These are phyloP conservation scores for Thamnophis sirtalis DNA, from an alignment of 2,113 vertebrate species.

Conservation along the genomic window DNA sequence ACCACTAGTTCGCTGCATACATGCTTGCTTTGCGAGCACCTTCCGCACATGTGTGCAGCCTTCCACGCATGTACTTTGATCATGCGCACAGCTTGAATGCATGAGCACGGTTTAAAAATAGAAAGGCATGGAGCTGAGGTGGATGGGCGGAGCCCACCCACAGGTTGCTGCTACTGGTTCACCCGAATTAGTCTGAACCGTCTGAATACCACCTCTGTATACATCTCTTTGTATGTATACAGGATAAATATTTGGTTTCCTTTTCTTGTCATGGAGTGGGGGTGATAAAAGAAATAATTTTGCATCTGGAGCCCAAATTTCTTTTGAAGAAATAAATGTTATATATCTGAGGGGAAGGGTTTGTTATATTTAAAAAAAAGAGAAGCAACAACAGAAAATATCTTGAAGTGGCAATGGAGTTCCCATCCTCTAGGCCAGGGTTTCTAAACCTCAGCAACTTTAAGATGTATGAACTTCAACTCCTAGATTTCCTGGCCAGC, in stretches of 20 bases:
- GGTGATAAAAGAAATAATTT: background rate
- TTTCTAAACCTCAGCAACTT: background rate
- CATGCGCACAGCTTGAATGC: too few species aligned
- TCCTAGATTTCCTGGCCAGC: background rate
- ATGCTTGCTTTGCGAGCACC: too few species aligned
- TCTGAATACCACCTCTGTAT: background rate
- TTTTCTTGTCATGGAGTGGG: background rate
- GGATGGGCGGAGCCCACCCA: too few species aligned
- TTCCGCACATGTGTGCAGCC: too few species aligned
- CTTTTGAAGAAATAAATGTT: background rate
- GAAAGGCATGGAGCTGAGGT: too few species aligned
- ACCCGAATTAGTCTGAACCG: too few species aligned
- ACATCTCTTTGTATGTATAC: background rate
- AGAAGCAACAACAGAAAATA: background rate
- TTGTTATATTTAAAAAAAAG: background rate
- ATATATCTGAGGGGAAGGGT: background rate
- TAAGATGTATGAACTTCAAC: background rate
- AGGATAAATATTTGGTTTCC: background rate
- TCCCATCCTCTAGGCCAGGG: background rate
- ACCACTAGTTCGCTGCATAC: too few species aligned
- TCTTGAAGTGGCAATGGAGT: background rate
- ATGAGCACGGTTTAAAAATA: too few species aligned
- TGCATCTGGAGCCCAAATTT: background rate
- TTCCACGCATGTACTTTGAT: too few species aligned
- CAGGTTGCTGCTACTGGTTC: too few species aligned